Evolutionary conservation across 2,797 vertebrate genomes (phyloP), one percentile per base, ranked within the genome.

Genomic region (Tympanoctomys barrerae): DNA sequence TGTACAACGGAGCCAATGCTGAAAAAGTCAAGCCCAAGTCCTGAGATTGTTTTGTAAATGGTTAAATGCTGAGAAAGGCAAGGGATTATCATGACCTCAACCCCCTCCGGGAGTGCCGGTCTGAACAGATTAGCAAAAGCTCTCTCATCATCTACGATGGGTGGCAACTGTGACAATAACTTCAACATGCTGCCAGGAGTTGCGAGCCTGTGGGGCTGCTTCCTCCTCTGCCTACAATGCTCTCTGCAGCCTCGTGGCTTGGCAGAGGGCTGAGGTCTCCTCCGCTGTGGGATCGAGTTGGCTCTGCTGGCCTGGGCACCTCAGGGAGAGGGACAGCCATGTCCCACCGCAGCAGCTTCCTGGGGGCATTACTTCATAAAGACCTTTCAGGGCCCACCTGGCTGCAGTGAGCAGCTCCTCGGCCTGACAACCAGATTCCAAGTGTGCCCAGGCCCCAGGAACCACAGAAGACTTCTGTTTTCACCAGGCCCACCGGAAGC

Each of bases 71-170:
- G 9, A 49, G 49, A 92, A 90, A 90, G 57, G 68, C 70, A 75
- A 88, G 24, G 61, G 61, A 91, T 94, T 89, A 79, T 66, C 77
- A 81, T 94, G 95, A 95, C 36, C 89, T 97, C 95, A 93, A 64
- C 57, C 89, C 80, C 88, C 78, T 73, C 14, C 2, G 71, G 79
- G 61, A 78, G 13, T 33, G 28, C n/a, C 0, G 94, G 95, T 93
- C 93, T 91, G 57, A 92, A 96, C 90, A 28, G 39, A 96, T 73
- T 42, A 89, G 73, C 82, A 81, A 66, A 52, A 19, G 42, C 85
- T 95, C 84, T 81, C 75, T 95, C 89, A 79, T 92, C 89, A 75
- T 64, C 70, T 52, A 28, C 62, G 82, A 71, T 24, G 73, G 77
- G 73, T 0, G 2, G 77, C 80, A 91, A 64, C 4, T 4, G 18